Percentiles rank a stretch among this genome's conserved stretches.
These are phyloP conservation scores for Trematomus bernacchii DNA, from an alignment of 2,797 vertebrate genomes.

Conservation along the genomic window DNA sequence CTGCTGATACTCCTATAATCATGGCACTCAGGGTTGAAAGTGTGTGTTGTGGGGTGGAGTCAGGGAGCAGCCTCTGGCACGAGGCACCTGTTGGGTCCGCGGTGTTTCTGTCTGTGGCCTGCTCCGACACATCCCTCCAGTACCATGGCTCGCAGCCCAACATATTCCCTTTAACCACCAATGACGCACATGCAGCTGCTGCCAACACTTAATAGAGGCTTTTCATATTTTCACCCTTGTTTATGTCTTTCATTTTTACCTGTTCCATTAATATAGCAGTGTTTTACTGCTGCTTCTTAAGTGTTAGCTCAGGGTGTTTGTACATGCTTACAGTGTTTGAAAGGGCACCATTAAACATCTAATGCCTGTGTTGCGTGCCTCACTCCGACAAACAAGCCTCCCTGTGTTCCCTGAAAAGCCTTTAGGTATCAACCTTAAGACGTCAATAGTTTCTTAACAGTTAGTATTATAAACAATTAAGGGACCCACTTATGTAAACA, in stretches of 20 bases:
- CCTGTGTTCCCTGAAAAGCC: conserved; percentile 64
- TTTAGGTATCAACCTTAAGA: conserved; percentile 66
- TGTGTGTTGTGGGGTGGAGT: conserved; percentile 57
- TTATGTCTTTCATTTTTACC: conserved; percentile 76
- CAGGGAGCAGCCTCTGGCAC: conserved; percentile 54
- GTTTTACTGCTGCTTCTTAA: conserved; percentile 62
- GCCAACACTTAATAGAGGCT: conserved; percentile 81
- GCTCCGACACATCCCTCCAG: conserved; percentile 80
- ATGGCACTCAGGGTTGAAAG: conserved; percentile 39
- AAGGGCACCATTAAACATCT: conserved; percentile 71
- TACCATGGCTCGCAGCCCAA: conserved; percentile 75
- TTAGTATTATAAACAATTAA: conserved; percentile 72
- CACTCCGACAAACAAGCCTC: conserved; percentile 71
- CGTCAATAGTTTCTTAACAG: conserved; percentile 59
- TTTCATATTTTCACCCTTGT: conserved; percentile 78
- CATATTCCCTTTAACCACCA: conserved; percentile 80
- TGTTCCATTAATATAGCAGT: conserved; percentile 63
- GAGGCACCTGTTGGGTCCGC: conserved; percentile 66
- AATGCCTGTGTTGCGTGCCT: conserved; percentile 70
- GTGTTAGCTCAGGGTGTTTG: conserved; percentile 65
- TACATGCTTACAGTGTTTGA: conserved; percentile 64
- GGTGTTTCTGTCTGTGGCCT: conserved; percentile 66
- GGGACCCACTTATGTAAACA: conserved; percentile 71
- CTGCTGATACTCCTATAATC: conserved; percentile 54
- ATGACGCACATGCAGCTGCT: conserved; percentile 80